Percentiles rank a stretch among this genome's conserved stretches.
phyloP scores from a whole-genome alignment of 2,113 vertebrate species.

The Neoarius graeffei region DNA sequence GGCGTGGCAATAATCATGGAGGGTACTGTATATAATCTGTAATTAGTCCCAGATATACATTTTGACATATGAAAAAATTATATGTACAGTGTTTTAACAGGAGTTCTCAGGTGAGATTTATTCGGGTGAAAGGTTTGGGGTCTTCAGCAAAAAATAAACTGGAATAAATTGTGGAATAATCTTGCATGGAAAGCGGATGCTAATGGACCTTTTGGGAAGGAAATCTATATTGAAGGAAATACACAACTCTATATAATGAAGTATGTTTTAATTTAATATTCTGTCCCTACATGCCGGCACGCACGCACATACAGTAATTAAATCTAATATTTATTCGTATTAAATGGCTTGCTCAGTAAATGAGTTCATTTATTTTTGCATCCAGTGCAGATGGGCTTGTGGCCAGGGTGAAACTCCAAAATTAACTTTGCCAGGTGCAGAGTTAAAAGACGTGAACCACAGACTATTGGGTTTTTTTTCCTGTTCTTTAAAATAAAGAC shows the following conservation, averaged over 20 bases:
- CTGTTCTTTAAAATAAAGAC: background rate
- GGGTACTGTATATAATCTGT: background rate
- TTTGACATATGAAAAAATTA: background rate
- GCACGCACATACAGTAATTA: background rate
- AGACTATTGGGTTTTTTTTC: background rate
- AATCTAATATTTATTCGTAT: constrained; percentile 35
- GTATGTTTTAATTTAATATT: constrained; percentile 21
- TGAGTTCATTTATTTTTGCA: background rate
- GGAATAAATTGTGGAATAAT: background rate
- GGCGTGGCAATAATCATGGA: no score
- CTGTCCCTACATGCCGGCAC: background rate
- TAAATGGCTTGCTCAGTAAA: background rate
- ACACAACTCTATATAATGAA: background rate
- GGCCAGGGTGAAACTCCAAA: background rate
- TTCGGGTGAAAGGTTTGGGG: background rate
- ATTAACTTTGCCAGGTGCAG: constrained; percentile 38
- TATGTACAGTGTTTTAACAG: background rate
- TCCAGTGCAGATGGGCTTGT: constrained; percentile 8
- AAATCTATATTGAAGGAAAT: background rate
- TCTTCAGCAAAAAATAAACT: background rate
- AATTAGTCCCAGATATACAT: background rate
- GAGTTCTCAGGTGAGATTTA: background rate
- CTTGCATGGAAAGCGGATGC: background rate
- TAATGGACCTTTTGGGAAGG: background rate
- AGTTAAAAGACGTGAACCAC: constrained; percentile 15